Base-by-base conservation (phyloP, 2,797 vertebrate genomes). In the Phataginus tricuspis region DNA sequence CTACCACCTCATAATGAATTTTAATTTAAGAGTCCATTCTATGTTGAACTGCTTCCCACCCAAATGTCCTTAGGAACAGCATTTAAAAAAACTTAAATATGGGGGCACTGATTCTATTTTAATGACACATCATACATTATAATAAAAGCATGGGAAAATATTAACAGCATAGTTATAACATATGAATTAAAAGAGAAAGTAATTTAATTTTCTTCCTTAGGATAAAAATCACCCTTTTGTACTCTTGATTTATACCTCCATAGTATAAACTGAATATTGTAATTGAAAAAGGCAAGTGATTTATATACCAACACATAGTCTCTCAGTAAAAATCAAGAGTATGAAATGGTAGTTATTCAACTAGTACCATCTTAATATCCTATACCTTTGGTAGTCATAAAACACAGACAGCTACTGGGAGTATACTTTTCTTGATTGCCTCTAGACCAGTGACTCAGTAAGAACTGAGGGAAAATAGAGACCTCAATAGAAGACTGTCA, bases 281-380 rank as follows among this genome's bases (percentile, higher is more conserved):
- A 51, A 49, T 16, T 29, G 45, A 66, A 49, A 83, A 86, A 78
- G 49, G 4, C n/a, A 86, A 86, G 64, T 61, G 80, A 57, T 82
- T 95, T 85, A 88, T 85, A 88, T 45, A 96, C 5, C n/a, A 72
- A 91, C 91, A 91, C 29, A 86, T 5, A 84, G 9, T 29, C 25
- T 91, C 85, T 96, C 53, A 95, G 59, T 90, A 85, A 97, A 94
- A 96, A 72, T 29, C 59, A 72, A 45, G n/a, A 82, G 49, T 68
- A 45, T 45, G 39, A 95, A 69, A 93, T 55, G 59, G 8, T 39
- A 90, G n/a, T 78, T 64, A 77, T 68, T 92, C 31, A 91, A 80
- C 27, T 63, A 75, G 49, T 42, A 79, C 29, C 31, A 90, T 79
- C 71, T 94, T 91, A 90, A 89, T 91, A 86, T 80, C 4, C 45